Percentiles rank a stretch among this genome's conserved stretches.
These are phyloP conservation scores for Phylloscopus collybita DNA, from an alignment of 2,797 vertebrate genomes.

Conservation along the genomic window DNA sequence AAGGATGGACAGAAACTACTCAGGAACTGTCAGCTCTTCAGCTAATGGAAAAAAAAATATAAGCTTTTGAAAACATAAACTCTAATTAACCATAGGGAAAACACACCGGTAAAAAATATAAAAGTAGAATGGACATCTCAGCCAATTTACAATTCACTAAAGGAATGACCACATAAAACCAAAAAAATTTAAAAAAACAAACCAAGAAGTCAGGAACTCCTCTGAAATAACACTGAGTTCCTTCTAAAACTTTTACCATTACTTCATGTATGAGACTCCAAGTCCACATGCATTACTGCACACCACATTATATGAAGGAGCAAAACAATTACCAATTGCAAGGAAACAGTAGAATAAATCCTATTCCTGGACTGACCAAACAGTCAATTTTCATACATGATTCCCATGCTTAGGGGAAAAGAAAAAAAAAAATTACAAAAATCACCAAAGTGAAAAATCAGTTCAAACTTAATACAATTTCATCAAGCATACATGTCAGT, in stretches of 20 bases:
- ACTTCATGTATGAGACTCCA: neutral
- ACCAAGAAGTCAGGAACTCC: neutral
- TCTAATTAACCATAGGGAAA: neutral
- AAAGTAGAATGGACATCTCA: neutral
- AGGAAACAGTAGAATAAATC: neutral
- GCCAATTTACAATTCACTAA: neutral
- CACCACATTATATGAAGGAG: neutral
- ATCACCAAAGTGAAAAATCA: neutral
- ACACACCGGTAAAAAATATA: neutral
- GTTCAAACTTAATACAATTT: neutral
- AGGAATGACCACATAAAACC: neutral
- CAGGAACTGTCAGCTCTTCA: neutral
- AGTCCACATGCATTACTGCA: neutral
- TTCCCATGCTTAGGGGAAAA: neutral
- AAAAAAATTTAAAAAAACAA: neutral
- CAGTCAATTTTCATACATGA: neutral
- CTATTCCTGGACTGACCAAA: neutral
- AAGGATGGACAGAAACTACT: neutral
- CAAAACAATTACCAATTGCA: neutral
- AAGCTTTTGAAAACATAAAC: neutral
- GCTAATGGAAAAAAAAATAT: neutral
- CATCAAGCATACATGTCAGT: neutral
- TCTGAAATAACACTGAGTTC: neutral
- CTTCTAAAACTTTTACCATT: neutral
- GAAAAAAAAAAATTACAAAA: rapidly evolving